Evolutionary conservation across 1,140 invertebrate genomes (phyloP), one percentile per base, ranked within the genome.

Genomic region (Procambarus clarkii): DNA sequence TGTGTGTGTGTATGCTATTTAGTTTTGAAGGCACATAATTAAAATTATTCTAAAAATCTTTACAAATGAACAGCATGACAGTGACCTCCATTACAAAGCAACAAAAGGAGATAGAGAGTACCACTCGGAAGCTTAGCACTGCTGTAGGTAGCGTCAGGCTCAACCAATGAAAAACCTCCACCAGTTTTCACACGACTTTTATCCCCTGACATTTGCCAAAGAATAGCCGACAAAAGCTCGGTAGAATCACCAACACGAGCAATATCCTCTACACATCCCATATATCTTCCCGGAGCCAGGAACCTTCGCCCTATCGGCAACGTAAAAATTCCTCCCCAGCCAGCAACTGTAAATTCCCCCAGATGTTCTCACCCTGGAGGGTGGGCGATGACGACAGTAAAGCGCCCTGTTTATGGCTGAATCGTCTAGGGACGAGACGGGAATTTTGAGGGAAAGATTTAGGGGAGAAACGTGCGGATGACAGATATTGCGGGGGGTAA

Each of bases 401-500:
- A 34, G 69, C 69, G 69, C 3, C n/a, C 69, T 74, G 69, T 74
- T 74, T 74, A 74, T 74, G 69, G 69, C n/a, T 74, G 69, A 7
- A 74, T 74, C 69, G 69, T 11, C 69, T n/a, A 34, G 13, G 69
- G 24, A 74, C 69, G 69, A n/a, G 69, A 34, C 15, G 69, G 69
- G 69, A 74, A 74, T 74, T 74, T 74, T 74, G 69, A 74, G 69
- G 69, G 69, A 24, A 34, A 74, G 69, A 74, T 74, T 74, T 74
- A 74, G 69, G 69, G 69, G 24, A 74, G 69, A 74, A 74, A 74
- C 7, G 69, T 74, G 69, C n/a, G 5, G 69, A 74, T 34, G 69
- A 74, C 69, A 74, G 69, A 74, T 74, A 74, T 74, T 74, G 69
- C n/a, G n/a, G 69, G 69, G 69, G 64, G 69, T 34, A 74, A 74